Evolutionary conservation across 1,140 invertebrate genomes (phyloP).

Genomic region (Chrysoperla carnea): DNA sequence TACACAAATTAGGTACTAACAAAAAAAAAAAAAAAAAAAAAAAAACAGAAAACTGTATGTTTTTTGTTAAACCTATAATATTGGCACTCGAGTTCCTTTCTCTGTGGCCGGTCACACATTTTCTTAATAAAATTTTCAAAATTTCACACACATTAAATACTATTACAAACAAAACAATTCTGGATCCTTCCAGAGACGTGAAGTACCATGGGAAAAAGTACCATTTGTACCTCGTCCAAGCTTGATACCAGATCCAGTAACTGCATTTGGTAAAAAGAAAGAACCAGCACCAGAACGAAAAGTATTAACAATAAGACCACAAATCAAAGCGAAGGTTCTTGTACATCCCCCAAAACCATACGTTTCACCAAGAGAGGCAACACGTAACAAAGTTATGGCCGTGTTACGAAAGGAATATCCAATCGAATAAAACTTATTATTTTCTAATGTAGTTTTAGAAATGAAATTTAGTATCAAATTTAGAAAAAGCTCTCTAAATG

Average conservation of each 20-base stretch:
- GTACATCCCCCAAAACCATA: constrained; percentile 38
- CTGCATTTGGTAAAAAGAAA: constrained; percentile 51
- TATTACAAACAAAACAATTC: constrained; percentile 21
- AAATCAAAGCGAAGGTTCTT: constrained; percentile 31
- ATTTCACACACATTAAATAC: too few relatives aligned
- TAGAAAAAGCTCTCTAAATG: too few relatives aligned
- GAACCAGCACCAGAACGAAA: constrained; percentile 14
- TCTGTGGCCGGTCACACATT: constrained; percentile 12
- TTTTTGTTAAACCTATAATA: too few relatives aligned
- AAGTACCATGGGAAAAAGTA: constrained; percentile 69
- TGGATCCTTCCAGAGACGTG: constrained; percentile 47
- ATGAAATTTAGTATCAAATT: too few relatives aligned
- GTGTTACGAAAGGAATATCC: constrained; percentile 19
- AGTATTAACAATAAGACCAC: constrained; percentile 21
- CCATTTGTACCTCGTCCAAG: constrained; percentile 65
- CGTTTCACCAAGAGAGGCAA: constrained; percentile 38
- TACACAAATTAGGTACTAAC: too few relatives aligned
- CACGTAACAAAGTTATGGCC: constrained; percentile 34
- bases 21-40: too few relatives aligned
- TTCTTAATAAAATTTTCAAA: constrained; percentile 15
- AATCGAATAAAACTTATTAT: too few relatives aligned
- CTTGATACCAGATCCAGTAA: constrained; percentile 59
- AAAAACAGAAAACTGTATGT: too few relatives aligned
- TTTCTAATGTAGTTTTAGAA: too few relatives aligned
- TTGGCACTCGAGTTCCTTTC: neutral